Conservation (phyloP, 2,113 vertebrate species). For the Pipra filicauda region DNA sequence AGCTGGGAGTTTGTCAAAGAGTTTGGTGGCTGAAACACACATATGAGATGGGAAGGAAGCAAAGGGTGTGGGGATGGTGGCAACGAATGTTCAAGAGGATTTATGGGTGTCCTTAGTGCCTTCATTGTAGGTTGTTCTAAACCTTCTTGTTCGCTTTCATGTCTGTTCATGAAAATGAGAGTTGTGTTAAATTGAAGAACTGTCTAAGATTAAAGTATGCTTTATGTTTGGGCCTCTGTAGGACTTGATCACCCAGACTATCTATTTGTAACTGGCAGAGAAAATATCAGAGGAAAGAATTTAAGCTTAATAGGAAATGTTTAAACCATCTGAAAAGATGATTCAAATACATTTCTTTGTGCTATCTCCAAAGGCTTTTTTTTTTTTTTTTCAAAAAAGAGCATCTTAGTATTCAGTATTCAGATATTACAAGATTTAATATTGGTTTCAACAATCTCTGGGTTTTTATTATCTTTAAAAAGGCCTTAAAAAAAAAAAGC, state of each 20-base stretch:
- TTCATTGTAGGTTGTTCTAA: neutral
- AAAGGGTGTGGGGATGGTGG: neutral
- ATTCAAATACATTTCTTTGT: neutral
- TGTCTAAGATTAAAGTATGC: neutral
- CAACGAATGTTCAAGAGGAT: neutral
- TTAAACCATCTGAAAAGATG: neutral
- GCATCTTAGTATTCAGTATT: neutral
- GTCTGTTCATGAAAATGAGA: neutral
- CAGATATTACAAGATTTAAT: neutral
- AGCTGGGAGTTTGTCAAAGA: neutral
- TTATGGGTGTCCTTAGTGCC: accelerated
- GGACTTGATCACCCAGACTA: neutral
- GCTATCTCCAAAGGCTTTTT: neutral
- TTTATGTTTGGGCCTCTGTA: neutral
- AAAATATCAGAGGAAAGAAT: neutral
- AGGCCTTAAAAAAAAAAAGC: neutral
- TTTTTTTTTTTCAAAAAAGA: neutral
- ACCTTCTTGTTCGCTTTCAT: neutral
- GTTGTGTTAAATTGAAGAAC: neutral
- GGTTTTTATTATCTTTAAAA: neutral
- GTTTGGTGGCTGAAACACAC: neutral
- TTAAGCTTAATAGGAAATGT: neutral
- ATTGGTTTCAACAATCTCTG: neutral
- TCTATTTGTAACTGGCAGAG: neutral
- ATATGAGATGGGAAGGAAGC: neutral